A percentile compares a stretch with the other conserved stretches of the same genome.
These are phyloP conservation scores for Dysdera silvatica DNA, from an alignment of 1,140 invertebrate genomes.

Conservation along the genomic window DNA sequence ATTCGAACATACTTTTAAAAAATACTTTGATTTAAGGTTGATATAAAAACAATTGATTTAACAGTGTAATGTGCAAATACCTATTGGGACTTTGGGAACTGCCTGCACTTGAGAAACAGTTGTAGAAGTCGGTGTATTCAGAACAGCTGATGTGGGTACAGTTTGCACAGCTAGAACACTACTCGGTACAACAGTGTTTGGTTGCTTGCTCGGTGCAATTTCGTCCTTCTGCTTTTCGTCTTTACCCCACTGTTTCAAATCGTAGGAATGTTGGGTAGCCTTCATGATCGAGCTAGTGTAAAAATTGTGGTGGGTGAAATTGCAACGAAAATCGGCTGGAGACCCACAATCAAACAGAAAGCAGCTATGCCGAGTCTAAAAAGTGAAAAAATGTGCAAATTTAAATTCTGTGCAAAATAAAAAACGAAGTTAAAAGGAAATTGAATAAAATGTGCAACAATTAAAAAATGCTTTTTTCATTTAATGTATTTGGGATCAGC, in stretches of 20 bases:
- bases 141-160: too few relatives aligned
- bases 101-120: too few relatives aligned
- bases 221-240: conserved; percentile 72
- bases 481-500: background rate
- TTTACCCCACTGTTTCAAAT: conserved; percentile 60
- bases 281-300: conserved; percentile 80
- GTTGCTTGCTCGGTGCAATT: too few relatives aligned
- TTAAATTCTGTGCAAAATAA: conserved; percentile 13
- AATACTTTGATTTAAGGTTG: too few relatives aligned
- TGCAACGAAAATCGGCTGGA: conserved; percentile 79
- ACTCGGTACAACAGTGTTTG: too few relatives aligned
- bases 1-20: too few relatives aligned
- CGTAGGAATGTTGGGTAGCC: conserved; percentile 53
- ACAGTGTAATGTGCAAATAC: too few relatives aligned
- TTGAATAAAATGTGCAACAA: background rate
- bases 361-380: conserved; percentile 72
- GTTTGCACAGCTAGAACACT: too few relatives aligned
- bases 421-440: background rate
- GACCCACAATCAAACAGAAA: conserved; percentile 86
- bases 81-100: too few relatives aligned
- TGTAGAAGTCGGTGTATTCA: too few relatives aligned
- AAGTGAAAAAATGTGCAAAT: too few relatives aligned
- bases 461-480: background rate
- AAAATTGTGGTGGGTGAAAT: conserved; percentile 78
- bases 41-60: too few relatives aligned